phyloP scores from a whole-genome alignment of 2,888 invertebrate genomes.

The Esperia sulphurella region DNA sequence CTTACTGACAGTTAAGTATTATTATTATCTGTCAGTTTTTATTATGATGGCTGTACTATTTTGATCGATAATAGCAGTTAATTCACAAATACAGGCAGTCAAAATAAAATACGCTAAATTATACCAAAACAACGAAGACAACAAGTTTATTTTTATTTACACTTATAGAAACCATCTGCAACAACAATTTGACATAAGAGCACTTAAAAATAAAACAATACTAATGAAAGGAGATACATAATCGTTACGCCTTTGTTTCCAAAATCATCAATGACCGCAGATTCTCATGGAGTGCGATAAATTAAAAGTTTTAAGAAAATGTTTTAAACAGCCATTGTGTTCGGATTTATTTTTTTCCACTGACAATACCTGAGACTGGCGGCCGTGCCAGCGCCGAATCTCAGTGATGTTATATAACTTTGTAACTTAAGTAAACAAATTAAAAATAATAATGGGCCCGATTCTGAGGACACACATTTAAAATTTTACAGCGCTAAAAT shows the following conservation, averaged over 20 bases:
- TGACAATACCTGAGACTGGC: conserved; percentile 30
- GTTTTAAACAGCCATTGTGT: conserved; percentile 15
- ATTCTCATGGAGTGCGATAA: not conserved
- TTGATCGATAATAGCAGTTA: no score
- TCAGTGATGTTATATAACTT: not conserved
- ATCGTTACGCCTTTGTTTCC: not conserved
- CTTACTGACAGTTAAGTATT: no score
- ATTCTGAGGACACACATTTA: no score
- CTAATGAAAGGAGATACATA: not conserved
- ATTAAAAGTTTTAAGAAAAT: conserved; percentile 3
- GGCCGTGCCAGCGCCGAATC: conserved; percentile 12
- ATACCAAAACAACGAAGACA: no score
- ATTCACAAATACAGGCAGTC: no score
- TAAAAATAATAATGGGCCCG: no score
- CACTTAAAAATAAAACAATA: not conserved
- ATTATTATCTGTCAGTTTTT: no score
- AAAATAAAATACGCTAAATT: no score
- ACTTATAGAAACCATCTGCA: no score
- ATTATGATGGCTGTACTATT: no score
- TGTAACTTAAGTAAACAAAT: not conserved
- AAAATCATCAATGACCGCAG: not conserved
- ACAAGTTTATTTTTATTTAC: no score
- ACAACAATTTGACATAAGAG: conserved; percentile 1
- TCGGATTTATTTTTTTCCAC: conserved; percentile 16
- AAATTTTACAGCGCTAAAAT: no score